These are phyloP conservation scores for Gouania willdenowi DNA, from an alignment of 2,797 vertebrate species.

Conservation along the genomic window DNA sequence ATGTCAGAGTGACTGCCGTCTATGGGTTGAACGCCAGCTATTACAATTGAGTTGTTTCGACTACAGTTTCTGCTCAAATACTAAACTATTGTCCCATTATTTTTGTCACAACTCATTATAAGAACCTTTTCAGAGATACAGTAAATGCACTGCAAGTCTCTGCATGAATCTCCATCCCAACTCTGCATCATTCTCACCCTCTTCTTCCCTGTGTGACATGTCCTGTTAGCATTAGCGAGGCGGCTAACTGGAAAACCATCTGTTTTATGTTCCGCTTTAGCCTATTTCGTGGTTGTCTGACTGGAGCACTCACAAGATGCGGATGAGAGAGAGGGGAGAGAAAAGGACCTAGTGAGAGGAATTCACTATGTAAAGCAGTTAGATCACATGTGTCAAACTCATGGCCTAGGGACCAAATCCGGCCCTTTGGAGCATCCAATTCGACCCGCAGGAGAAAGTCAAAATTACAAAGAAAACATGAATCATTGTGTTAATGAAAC, in stretches of 20 bases:
- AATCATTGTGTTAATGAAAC: too few relatives aligned
- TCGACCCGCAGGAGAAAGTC: too few relatives aligned
- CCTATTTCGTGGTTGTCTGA: constrained; percentile 60
- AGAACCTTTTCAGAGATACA: constrained; percentile 7
- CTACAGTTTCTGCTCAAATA: too few relatives aligned
- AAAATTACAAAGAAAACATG: too few relatives aligned
- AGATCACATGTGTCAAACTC: too few relatives aligned
- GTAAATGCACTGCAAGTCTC: constrained; percentile 5
- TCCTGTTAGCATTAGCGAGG: constrained; percentile 60
- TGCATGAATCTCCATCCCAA: constrained; percentile 3
- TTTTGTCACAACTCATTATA: constrained; percentile 6
- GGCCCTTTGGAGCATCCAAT: too few relatives aligned
- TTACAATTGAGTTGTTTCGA: too few relatives aligned
- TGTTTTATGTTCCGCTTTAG: constrained; percentile 59
- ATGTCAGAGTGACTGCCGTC: too few relatives aligned
- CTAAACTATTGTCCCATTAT: too few relatives aligned
- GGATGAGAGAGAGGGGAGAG: neutral
- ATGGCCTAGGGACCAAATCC: too few relatives aligned
- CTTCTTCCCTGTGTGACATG: constrained; percentile 36
- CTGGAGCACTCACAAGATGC: constrained; percentile 28
- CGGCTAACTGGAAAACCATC: constrained; percentile 61
- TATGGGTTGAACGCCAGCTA: too few relatives aligned
- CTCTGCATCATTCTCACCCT: constrained; percentile 16
- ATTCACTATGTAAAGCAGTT: constrained; percentile 4
- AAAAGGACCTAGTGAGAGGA: neutral